Base-by-base conservation (phyloP, 2,888 invertebrate species). In the Noctuana brunneofusca region DNA sequence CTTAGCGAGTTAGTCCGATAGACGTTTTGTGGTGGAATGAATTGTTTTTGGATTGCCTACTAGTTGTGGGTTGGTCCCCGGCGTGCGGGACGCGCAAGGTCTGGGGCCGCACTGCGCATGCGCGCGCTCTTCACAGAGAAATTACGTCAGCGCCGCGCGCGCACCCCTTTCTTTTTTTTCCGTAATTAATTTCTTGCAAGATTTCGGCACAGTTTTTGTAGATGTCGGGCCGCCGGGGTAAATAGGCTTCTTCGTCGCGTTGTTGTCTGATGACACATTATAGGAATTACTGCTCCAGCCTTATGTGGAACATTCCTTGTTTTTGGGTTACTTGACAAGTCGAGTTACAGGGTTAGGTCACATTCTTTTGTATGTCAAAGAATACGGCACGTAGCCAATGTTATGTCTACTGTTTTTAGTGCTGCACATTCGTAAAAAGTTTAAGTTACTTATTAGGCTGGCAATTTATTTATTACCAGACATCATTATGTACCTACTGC, bases 151-250 rank as follows among this genome's bases (percentile, higher is more conserved):
- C 78, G 76, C 82, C 82, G 80, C 76, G 74, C 75, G 78, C 83
- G 77, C 87, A 87, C 88, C 89, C 90, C 90, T 86, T 89, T 89
- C 84, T 81, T 88, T 89, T 87, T 78, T 88, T 86, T 86, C 83
- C 76, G 78, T 85, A 86, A 89, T 89, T 88, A 88, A 81, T 87
- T 89, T 88, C 85, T 86, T 88, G 84, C 81, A 75, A 82, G 81
- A 85, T 84, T 88, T 87, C 82, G 81, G 86, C 81, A 68, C 68
- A 69, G 70, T 71, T 80, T 81, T 84, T 85, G 62, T 30, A 30
- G 41, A 18, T 30, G 55, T 55, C 62, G 55, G 62, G 55, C 55
- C 38, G 60, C 54, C 55, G 38, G 55, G 49, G 62, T 41, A 60
- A 49, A 55, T 55, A 49, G 55, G 60, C 60, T 62, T 60, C 49